Conservation (phyloP, 2,888 invertebrate species). For the Diploptera punctata region DNA sequence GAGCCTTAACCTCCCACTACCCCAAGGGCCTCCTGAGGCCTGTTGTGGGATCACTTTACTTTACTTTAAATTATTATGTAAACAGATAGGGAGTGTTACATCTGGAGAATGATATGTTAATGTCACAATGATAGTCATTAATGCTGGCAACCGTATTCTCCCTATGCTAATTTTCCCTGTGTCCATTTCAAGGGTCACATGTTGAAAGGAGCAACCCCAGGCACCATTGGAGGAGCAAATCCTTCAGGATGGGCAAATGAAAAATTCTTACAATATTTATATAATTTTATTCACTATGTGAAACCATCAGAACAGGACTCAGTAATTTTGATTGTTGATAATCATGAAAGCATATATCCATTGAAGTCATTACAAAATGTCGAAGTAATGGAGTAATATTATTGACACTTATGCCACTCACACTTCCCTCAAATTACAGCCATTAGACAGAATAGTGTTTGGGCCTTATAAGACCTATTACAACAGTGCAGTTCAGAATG, state of each 20-base stretch:
- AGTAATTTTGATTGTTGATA: constrained; percentile 44
- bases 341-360: constrained; percentile 43
- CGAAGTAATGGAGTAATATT: constrained; percentile 47
- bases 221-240: constrained; percentile 42
- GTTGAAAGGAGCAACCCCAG: constrained; percentile 44
- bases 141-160: too few relatives aligned
- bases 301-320: constrained; percentile 46
- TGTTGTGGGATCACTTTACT: too few relatives aligned
- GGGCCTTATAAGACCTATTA: constrained; percentile 48
- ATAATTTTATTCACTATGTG: constrained; percentile 43
- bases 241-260: constrained; percentile 36
- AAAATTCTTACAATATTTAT: constrained; percentile 7
- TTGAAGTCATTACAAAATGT: constrained; percentile 42
- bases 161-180: too few relatives aligned
- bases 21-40: too few relatives aligned
- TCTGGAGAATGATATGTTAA: too few relatives aligned
- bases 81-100: too few relatives aligned
- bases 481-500: constrained; percentile 47
- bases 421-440: constrained; percentile 50
- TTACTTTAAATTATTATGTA: too few relatives aligned
- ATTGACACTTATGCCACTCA: constrained; percentile 51
- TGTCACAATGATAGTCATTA: too few relatives aligned
- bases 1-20: too few relatives aligned
- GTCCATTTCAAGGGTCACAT: constrained; percentile 45
- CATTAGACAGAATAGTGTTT: constrained; percentile 47